Evolutionary conservation across 23 tunicate species (phyloP).

Genomic region (Ascidia mentula): DNA sequence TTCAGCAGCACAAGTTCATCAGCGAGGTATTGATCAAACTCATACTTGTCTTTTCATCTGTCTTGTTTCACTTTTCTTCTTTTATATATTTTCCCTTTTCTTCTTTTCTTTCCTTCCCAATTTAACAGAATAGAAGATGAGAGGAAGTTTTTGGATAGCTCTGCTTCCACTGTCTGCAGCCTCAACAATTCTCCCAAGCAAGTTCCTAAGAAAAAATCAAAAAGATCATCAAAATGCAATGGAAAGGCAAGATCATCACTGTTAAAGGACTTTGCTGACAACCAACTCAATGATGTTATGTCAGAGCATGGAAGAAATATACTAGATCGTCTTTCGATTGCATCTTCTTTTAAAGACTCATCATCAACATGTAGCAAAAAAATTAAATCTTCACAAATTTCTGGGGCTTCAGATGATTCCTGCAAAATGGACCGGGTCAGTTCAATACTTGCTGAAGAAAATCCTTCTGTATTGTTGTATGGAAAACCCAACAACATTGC

Average conservation of each 20-base stretch:
- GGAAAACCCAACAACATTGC: constrained; percentile 69
- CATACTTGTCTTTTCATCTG: not conserved
- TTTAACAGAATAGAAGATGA: constrained; percentile 25
- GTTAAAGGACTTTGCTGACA: not conserved
- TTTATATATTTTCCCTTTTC: constrained; percentile 11
- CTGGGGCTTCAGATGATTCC: not conserved
- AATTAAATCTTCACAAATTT: not conserved
- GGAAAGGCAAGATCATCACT: not conserved
- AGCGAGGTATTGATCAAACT: not conserved
- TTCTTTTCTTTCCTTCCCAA: constrained; percentile 22
- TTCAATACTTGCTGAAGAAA: constrained; percentile 59
- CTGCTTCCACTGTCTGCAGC: constrained; percentile 40
- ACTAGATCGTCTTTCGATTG: not conserved
- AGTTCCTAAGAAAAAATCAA: not conserved
- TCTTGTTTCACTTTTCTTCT: not conserved
- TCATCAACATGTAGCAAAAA: not conserved
- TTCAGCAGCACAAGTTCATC: constrained; percentile 18
- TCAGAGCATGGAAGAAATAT: not conserved
- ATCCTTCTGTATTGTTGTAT: constrained; percentile 74
- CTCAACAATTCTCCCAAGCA: not conserved
- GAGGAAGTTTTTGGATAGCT: constrained; percentile 49
- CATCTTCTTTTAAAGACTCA: not conserved
- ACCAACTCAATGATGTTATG: not conserved
- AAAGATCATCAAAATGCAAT: not conserved
- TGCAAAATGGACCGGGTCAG: constrained; percentile 50